phyloP scores from a whole-genome alignment of 2,797 vertebrate species.

The Atherinosoma microstoma region DNA sequence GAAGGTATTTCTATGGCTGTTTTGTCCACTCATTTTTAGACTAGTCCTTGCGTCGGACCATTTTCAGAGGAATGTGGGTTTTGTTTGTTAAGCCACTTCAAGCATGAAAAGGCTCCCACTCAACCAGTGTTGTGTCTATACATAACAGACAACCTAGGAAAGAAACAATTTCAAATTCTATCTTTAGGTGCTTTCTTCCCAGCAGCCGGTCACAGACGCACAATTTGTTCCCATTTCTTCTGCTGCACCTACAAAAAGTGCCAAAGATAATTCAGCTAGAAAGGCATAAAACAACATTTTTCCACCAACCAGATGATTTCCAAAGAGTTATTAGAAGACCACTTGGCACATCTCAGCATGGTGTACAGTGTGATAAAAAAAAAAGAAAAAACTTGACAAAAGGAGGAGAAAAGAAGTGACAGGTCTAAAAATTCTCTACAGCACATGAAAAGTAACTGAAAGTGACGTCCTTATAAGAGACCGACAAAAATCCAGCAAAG shows the following conservation, averaged over 20 bases:
- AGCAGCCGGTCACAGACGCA: background rate
- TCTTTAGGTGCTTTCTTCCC: background rate
- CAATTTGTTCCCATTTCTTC: background rate
- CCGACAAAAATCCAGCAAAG: background rate
- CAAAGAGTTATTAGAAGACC: background rate
- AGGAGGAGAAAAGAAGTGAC: background rate
- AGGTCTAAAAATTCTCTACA: background rate
- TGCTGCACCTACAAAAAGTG: background rate
- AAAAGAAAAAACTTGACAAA: background rate
- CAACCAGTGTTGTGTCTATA: background rate
- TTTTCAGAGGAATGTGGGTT: background rate
- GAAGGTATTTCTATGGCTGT: background rate
- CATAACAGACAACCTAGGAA: background rate
- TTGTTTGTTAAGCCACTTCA: constrained; percentile 1
- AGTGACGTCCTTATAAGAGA: background rate
- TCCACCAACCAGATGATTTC: background rate
- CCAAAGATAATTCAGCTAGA: background rate
- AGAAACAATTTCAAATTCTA: background rate
- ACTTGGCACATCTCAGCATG: background rate
- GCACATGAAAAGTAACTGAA: background rate
- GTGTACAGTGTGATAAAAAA: background rate
- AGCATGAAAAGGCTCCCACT: background rate
- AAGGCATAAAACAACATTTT: background rate
- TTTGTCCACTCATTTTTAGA: background rate
- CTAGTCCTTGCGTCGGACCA: background rate